These are phyloP conservation scores for Anticlea derivata DNA, from an alignment of 2,888 invertebrate species.

Conservation along the genomic window DNA sequence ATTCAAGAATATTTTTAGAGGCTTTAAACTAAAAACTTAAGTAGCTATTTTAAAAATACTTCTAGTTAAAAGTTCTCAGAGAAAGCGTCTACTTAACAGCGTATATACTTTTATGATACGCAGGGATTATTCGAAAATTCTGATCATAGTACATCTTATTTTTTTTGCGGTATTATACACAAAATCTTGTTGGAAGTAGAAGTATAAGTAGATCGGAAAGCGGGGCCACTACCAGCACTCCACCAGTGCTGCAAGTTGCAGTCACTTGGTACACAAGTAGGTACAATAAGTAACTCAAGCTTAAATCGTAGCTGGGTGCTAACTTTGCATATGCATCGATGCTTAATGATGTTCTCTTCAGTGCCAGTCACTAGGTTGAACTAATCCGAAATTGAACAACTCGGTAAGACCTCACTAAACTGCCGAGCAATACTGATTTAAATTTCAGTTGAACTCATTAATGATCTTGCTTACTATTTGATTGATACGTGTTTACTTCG, in stretches of 20 bases:
- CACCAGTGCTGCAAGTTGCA: too few relatives aligned
- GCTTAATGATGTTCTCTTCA: slow-evolving; percentile 22
- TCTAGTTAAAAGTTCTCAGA: slow-evolving; percentile 23
- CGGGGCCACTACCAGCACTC: too few relatives aligned
- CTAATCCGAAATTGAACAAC: slow-evolving; percentile 6
- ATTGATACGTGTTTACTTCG: too few relatives aligned
- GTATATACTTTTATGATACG: slow-evolving; percentile 23
- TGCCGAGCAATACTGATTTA: not conserved
- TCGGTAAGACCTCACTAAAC: not conserved
- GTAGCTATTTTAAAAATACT: slow-evolving; percentile 20
- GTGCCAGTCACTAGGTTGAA: slow-evolving; percentile 5
- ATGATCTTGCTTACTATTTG: too few relatives aligned
- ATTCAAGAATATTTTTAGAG: slow-evolving; percentile 12
- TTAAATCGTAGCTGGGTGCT: not conserved
- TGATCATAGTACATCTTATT: slow-evolving; percentile 11
- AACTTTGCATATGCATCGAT: slow-evolving; percentile 11
- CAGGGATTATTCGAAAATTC: slow-evolving; percentile 14
- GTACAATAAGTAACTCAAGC: not conserved
- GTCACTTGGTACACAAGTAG: too few relatives aligned
- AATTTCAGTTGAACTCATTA: too few relatives aligned
- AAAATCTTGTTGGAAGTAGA: too few relatives aligned
- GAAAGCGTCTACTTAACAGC: slow-evolving; percentile 24
- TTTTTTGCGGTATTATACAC: not conserved
- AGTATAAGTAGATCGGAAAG: too few relatives aligned
- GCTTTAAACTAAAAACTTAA: slow-evolving; percentile 16